These are phyloP conservation scores for Falcunculus frontatus DNA, from an alignment of 2,113 vertebrate genomes.

Conservation along the genomic window DNA sequence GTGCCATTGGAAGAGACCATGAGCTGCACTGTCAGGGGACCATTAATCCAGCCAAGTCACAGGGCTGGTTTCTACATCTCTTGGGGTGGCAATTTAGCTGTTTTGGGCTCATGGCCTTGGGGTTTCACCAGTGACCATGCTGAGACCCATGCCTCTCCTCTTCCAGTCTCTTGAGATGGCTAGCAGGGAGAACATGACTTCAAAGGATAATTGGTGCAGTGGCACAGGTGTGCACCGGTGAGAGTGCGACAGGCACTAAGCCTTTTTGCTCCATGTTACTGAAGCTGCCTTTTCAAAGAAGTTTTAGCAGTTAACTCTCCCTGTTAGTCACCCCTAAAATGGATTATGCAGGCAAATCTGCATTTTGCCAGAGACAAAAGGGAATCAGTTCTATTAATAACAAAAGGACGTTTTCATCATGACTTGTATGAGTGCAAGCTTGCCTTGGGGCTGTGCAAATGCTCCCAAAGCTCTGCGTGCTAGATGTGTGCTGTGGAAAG, in stretches of 20 bases:
- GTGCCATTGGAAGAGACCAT: not conserved
- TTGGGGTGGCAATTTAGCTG: not conserved
- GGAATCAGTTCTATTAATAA: not conserved
- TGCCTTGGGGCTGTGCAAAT: not conserved
- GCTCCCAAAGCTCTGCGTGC: not conserved
- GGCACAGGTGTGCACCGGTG: not conserved
- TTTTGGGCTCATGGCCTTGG: not conserved
- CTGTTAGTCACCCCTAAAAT: not conserved
- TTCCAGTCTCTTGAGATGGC: not conserved
- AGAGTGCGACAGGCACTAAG: not conserved
- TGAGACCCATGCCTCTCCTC: not conserved
- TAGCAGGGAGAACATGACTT: not conserved
- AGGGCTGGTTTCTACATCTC: not conserved
- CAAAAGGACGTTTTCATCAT: not conserved
- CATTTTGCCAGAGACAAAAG: not conserved
- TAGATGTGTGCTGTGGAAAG: not conserved
- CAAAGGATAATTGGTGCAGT: not conserved
- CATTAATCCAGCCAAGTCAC: rapidly evolving
- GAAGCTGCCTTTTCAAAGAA: not conserved
- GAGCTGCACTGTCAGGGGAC: not conserved
- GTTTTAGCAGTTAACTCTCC: not conserved
- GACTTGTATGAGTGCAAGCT: not conserved
- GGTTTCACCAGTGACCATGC: not conserved
- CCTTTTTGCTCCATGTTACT: not conserved
- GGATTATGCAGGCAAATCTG: not conserved